Conservation (phyloP, 2,888 invertebrate species). For the Anaspis maculata region DNA sequence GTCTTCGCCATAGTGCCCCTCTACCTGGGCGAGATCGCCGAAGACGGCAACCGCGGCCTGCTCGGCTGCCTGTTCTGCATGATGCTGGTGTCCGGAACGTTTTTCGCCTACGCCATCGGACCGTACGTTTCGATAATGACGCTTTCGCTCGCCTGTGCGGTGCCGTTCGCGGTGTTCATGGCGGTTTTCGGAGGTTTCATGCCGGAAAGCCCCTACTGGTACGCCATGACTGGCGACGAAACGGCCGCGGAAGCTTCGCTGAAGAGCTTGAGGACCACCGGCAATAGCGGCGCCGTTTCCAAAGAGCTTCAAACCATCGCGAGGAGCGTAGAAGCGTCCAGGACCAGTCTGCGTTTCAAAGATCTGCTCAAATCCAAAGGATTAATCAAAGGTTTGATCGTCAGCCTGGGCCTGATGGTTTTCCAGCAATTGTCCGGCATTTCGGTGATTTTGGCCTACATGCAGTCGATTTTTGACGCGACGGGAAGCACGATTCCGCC, state of each 20-base stretch:
- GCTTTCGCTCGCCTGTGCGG: slow-evolving; percentile 1
- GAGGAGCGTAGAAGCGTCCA: slow-evolving; percentile 6
- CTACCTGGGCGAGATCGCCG: slow-evolving; percentile 79
- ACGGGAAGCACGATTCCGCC: slow-evolving; percentile 41
- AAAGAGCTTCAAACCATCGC: background rate
- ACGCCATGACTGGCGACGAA: slow-evolving; percentile 1
- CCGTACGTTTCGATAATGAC: slow-evolving; percentile 1
- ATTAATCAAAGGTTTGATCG: slow-evolving; percentile 31
- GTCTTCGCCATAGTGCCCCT: slow-evolving; percentile 66
- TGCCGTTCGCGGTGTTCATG: background rate
- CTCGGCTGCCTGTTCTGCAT: slow-evolving; percentile 2
- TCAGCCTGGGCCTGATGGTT: slow-evolving; percentile 28
- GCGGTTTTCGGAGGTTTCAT: slow-evolving; percentile 3
- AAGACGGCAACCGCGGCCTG: slow-evolving; percentile 63
- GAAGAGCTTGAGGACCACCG: background rate
- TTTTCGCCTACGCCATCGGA: slow-evolving; percentile 1
- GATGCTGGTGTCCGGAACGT: background rate
- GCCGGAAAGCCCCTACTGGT: slow-evolving; percentile 6
- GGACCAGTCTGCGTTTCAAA: background rate
- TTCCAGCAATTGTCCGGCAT: slow-evolving; percentile 47
- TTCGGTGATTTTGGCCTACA: slow-evolving; percentile 68
- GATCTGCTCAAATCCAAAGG: slow-evolving; percentile 11
- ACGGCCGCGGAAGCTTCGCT: background rate
- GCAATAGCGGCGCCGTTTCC: background rate
- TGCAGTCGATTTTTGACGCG: slow-evolving; percentile 55